Evolutionary conservation across 1,140 invertebrate species (phyloP).

Genomic region (Venturia canescens): DNA sequence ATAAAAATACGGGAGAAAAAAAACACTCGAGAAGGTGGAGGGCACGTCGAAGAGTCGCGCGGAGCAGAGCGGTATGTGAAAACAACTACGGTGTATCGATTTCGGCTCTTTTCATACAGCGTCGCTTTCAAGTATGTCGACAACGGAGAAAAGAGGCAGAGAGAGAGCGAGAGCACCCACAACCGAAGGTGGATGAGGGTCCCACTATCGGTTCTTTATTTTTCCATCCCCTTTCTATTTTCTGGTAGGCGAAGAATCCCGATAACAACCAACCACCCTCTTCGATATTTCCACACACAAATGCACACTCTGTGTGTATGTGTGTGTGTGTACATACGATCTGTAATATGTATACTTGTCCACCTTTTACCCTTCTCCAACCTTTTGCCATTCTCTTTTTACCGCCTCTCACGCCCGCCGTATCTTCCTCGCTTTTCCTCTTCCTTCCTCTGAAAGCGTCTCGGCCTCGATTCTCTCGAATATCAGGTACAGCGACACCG

Average conservation of each 20-base stretch:
- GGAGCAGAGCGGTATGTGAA: constrained; percentile 26
- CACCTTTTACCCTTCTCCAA: constrained; percentile 24
- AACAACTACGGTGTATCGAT: constrained; percentile 46
- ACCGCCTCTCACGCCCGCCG: background rate
- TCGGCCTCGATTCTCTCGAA: constrained; percentile 15
- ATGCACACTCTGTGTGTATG: background rate
- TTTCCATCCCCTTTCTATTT: constrained; percentile 30
- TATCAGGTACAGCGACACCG: constrained; percentile 12
- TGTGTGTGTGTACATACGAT: background rate
- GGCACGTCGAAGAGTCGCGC: background rate
- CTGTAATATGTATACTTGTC: constrained; percentile 22
- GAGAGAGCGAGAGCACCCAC: background rate
- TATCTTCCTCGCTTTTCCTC: background rate
- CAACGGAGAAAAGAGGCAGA: constrained; percentile 21
- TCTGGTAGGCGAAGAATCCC: constrained; percentile 37
- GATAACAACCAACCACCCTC: constrained; percentile 36
- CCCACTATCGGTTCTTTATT: constrained; percentile 24
- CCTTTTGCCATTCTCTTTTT: background rate
- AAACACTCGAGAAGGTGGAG: background rate
- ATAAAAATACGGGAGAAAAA: background rate
- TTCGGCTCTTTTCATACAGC: constrained; percentile 39
- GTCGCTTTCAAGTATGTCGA: constrained; percentile 43
- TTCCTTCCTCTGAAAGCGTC: background rate
- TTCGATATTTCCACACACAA: background rate
- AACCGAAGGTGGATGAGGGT: background rate